phyloP scores from a whole-genome alignment of 2,888 invertebrate genomes.

The Spodoptera exigua region DNA sequence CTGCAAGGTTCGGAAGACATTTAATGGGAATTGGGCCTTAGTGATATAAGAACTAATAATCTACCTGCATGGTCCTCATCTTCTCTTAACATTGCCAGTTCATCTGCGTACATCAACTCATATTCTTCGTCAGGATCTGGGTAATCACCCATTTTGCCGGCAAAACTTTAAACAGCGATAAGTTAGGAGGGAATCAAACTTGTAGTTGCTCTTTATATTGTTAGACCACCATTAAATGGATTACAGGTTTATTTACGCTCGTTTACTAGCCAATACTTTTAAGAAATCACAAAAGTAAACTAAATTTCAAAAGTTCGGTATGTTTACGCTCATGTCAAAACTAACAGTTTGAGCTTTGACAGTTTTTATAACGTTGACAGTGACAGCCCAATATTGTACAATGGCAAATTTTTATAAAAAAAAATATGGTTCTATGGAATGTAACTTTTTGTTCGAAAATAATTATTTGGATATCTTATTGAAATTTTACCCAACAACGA shows the following conservation, averaged over 20 bases:
- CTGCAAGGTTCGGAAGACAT: too few species aligned
- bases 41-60: background rate
- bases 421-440: too few species aligned
- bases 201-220: background rate
- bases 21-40: too few species aligned
- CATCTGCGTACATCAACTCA: constrained; percentile 92
- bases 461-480: too few species aligned
- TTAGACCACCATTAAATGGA: background rate
- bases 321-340: constrained; percentile 15
- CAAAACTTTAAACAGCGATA: constrained; percentile 4
- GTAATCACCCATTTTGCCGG: constrained; percentile 79
- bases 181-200: background rate
- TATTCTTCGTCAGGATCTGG: constrained; percentile 91
- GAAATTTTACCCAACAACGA: too few species aligned
- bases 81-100: constrained; percentile 90
- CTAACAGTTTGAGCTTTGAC: constrained; percentile 19
- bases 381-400: too few species aligned
- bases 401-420: too few species aligned
- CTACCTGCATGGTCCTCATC: constrained; percentile 77
- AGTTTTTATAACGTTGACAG: too few species aligned
- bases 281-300: too few species aligned
- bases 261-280: too few species aligned
- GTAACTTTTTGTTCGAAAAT: too few species aligned
- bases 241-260: background rate
- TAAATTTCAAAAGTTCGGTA: constrained; percentile 21